Percentiles rank a stretch among this genome's conserved stretches.
These are phyloP conservation scores for Melanotaenia duboulayi DNA, from an alignment of 2,113 vertebrate species.

Conservation along the genomic window DNA sequence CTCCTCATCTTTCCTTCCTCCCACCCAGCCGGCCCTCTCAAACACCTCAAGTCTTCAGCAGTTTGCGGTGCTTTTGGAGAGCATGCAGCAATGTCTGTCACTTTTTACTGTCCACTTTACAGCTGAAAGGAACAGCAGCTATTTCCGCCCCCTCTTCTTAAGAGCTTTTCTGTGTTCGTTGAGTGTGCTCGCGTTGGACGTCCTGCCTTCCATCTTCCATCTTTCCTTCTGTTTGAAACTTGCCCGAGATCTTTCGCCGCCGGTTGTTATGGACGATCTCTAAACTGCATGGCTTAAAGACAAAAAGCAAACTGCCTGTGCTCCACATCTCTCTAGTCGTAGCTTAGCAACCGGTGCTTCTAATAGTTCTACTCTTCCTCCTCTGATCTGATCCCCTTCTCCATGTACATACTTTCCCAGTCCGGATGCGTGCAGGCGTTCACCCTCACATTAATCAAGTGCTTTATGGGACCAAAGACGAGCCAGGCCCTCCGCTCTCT, in stretches of 20 bases:
- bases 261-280: constrained; percentile 77
- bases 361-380: constrained; percentile 18
- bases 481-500: constrained; percentile 54
- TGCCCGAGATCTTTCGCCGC: constrained; percentile 47
- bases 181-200: constrained; percentile 41
- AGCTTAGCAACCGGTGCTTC: constrained; percentile 77
- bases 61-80: constrained; percentile 57
- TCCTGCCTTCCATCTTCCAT: constrained; percentile 47
- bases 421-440: constrained; percentile 53
- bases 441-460: constrained; percentile 72
- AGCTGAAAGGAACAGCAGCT: constrained; percentile 63
- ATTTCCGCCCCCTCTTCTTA: constrained; percentile 39
- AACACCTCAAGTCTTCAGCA: constrained; percentile 44
- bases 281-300: constrained; percentile 72
- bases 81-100: constrained; percentile 60
- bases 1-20: not conserved
- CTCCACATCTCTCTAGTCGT: constrained; percentile 62
- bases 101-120: constrained; percentile 56
- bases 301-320: constrained; percentile 50
- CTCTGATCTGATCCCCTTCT: not conserved
- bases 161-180: constrained; percentile 43
- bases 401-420: constrained; percentile 20
- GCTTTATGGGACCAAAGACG: constrained; percentile 79
- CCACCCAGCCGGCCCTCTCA: constrained; percentile 18
- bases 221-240: constrained; percentile 33